These are phyloP conservation scores for Bombus soroeensis DNA, from an alignment of 1,140 invertebrate species.

Conservation along the genomic window DNA sequence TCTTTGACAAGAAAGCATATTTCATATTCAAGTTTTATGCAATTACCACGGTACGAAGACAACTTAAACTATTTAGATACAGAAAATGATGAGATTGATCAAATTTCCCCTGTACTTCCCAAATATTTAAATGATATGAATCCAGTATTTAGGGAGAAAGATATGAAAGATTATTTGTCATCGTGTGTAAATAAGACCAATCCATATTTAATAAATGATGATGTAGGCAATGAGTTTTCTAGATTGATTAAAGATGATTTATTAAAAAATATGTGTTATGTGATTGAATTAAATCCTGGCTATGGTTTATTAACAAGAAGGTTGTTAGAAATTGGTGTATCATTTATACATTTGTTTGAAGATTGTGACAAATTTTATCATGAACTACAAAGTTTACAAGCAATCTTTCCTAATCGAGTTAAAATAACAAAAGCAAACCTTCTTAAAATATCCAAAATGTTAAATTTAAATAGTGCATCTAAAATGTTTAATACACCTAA, in stretches of 20 bases:
- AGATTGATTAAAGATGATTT: constrained; percentile 65
- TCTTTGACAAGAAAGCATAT: background rate
- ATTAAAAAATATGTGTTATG: constrained; percentile 35
- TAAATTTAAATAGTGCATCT: rapidly evolving
- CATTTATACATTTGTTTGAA: constrained; percentile 67
- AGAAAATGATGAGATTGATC: background rate
- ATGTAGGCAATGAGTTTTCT: constrained; percentile 51
- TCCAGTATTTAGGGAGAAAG: background rate
- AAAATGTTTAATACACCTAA: rapidly evolving
- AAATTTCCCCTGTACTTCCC: background rate
- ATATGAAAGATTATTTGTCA: background rate
- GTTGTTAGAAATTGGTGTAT: constrained; percentile 68
- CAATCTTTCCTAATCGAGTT: constrained; percentile 50
- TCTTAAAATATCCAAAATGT: background rate
- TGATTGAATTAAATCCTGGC: constrained; percentile 74
- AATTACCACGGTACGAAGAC: background rate
- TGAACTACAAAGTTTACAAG: constrained; percentile 20
- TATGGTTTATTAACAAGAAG: constrained; percentile 70
- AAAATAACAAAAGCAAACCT: constrained; percentile 49
- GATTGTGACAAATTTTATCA: constrained; percentile 6
- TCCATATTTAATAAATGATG: constrained; percentile 56
- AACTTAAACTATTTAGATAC: background rate
- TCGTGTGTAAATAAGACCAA: rapidly evolving
- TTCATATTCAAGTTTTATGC: background rate
- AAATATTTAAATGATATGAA: background rate